These are phyloP conservation scores for Phylloscopus whistleri DNA, from an alignment of 2,113 vertebrate species.

Conservation along the genomic window DNA sequence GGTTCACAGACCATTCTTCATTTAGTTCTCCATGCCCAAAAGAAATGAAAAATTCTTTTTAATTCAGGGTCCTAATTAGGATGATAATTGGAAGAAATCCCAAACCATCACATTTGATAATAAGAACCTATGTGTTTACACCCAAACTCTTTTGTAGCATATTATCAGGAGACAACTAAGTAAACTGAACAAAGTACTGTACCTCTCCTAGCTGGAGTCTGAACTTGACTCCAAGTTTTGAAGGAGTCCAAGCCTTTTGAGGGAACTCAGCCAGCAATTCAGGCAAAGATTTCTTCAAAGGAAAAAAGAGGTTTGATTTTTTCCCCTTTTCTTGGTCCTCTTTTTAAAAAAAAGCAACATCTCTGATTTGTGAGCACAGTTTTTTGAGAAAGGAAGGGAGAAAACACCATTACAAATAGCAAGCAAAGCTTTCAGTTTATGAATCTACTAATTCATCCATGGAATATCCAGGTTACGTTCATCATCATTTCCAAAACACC, in stretches of 20 bases:
- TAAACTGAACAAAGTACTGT: not conserved
- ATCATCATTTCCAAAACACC: conserved; percentile 53
- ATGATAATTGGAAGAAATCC: not conserved
- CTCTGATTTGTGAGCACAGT: not conserved
- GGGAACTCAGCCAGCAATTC: not conserved
- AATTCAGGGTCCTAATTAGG: not conserved
- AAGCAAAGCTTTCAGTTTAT: conserved; percentile 39
- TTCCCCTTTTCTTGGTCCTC: not conserved
- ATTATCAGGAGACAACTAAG: not conserved
- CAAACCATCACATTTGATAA: not conserved
- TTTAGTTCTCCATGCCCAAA: not conserved
- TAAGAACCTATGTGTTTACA: not conserved
- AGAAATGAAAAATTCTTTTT: not conserved
- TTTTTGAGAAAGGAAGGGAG: not conserved
- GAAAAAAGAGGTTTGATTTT: not conserved
- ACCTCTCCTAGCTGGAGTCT: not conserved
- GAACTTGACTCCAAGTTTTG: not conserved
- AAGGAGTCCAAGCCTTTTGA: not conserved
- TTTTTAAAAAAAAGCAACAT: conserved; percentile 10
- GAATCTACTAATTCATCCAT: conserved; percentile 45
- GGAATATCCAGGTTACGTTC: conserved; percentile 44
- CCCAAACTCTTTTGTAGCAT: not conserved
- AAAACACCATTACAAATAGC: not conserved
- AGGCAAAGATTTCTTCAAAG: conserved; percentile 6
- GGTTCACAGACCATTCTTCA: not conserved